phyloP scores from a whole-genome alignment of 64 coral and sea anemone species.

The Orbicella faveolata region DNA sequence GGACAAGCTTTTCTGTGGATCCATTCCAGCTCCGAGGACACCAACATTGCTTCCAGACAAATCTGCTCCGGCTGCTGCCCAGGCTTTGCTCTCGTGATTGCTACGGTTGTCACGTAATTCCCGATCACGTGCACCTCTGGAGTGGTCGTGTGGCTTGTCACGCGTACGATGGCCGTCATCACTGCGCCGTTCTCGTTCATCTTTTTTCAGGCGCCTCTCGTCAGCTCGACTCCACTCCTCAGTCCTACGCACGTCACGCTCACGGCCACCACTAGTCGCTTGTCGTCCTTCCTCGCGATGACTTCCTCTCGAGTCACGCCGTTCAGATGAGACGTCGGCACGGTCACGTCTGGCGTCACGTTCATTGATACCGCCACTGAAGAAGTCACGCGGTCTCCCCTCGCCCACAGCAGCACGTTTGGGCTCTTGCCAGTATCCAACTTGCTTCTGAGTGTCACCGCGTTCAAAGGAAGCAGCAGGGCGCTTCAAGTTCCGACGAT shows the following conservation, averaged over 20 bases:
- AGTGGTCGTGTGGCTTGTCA: slow-evolving; percentile 50
- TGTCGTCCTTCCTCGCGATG: slow-evolving; percentile 75
- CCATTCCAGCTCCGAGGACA: slow-evolving; percentile 46
- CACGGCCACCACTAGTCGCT: slow-evolving; percentile 29
- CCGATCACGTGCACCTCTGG: slow-evolving; percentile 56
- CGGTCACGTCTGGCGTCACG: slow-evolving; percentile 58
- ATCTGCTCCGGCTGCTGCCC: slow-evolving; percentile 40
- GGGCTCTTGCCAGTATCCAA: slow-evolving; percentile 87
- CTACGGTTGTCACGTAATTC: slow-evolving; percentile 37
- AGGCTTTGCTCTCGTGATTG: slow-evolving; percentile 35
- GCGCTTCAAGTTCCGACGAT: slow-evolving; percentile 76
- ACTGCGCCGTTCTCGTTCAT: slow-evolving; percentile 57
- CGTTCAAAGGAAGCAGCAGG: slow-evolving; percentile 62
- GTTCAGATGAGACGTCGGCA: slow-evolving; percentile 50
- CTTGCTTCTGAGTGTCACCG: slow-evolving; percentile 51
- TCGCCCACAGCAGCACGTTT: slow-evolving; percentile 78
- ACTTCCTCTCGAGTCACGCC: slow-evolving; percentile 77
- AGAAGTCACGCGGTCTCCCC: slow-evolving; percentile 76
- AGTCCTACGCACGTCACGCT: slow-evolving; percentile 40
- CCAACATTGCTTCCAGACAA: slow-evolving; percentile 24
- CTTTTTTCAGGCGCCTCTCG: slow-evolving; percentile 73
- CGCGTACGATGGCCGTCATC: slow-evolving; percentile 69
- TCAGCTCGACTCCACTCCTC: slow-evolving; percentile 67
- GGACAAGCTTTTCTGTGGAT: slow-evolving; percentile 97
- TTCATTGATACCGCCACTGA: slow-evolving; percentile 58